Base-by-base conservation (phyloP, 1,140 invertebrate species). In the Aphaenogaster rudis region DNA sequence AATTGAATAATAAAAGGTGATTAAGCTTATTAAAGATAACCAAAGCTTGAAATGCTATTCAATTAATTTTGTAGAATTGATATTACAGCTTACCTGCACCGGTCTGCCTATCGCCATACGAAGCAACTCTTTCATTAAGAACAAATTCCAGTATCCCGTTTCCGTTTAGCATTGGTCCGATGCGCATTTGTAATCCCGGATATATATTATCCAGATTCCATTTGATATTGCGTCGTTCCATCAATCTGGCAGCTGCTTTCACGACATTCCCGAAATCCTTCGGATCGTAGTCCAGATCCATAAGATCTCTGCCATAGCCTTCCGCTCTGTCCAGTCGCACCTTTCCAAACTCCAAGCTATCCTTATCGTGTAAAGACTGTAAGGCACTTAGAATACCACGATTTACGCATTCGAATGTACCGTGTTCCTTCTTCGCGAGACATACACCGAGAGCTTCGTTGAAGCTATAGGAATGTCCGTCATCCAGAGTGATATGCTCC, bases 141-240 rank as follows among this genome's bases (percentile, higher is more conserved):
- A 97, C 96, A 91, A 98, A 98, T 92, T 98, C 97, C n/a, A 98
- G 94, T 42, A 97, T 94, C 52, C 97, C 97, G 78, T 96, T 93
- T 88, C 96, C 93, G 95, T 96, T 94, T 1, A 96, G 86, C 76
- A 95, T 96, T 48, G 97, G 97, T 9, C 97, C 97, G 63, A 97
- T 96, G 74, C 96, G 96, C 96, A 98, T 97, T 61, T 96, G 95
- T 8, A 98, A 90, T 5, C 97, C 97, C 0, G 97, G 97, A 93
- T 97, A 97, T 2, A 98, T 45, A 9, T 92, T 95, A 82, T 96
- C 96, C 92, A 98, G 95, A 82, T 97, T 97, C 97, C 97, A 98
- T 88, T 96, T 97, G 71, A 98, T 91, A 50, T 96, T 97, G n/a
- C 97, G 95, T 81, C 96, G 96, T 33, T 97, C 97, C 90, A 98